Base-by-base conservation (phyloP, 2,888 invertebrate genomes). In the Hyppa rectilinea region DNA sequence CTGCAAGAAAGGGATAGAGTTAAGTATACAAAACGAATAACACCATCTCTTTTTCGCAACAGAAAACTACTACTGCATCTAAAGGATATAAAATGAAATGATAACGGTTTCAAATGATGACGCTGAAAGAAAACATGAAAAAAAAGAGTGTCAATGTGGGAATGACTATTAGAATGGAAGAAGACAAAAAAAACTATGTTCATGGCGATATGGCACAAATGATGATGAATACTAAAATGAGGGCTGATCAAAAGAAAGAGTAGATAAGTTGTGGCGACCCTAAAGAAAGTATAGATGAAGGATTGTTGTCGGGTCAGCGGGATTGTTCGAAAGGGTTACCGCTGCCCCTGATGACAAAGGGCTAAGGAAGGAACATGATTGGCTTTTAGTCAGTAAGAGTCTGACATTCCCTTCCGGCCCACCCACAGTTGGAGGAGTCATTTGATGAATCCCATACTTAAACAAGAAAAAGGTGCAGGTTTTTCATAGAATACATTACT, bases 91-190 rank as follows among this genome's bases (percentile, higher is more conserved):
- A 23, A 23, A 10, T 29, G 2, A 23, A 59, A 31, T n/a, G 14
- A 23, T 4, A 29, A 2, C 2, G 14, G 9, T 67, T 36, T 17
- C 12, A 26, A 38, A 29, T n/a, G 47, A 40, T 5, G 10, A 29
- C 17, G 10, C 14, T 50, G 2, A 23, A 14, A 14, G 7, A 14
- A 38, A 31, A 49, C 0, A 29, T 0, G 1, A 12, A 0, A 12
- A n/a, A 1, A 14, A 0, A 2, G 0, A 10, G 2, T 34, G 14
- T 4, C 6, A 6, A 6, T 60, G 31, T 23, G 7, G 0, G 4
- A 17, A 55, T 31, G 20, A 6, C 10, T 9, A 17, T 10, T 20
- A 64, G 4, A 49, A 62, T 9, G 38, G 17, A 50, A 20, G 26
- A 60, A n/a, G 6, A n/a, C 6, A 12, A 38, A 23, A 14, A 2